Evolutionary conservation across 2,113 vertebrate genomes (phyloP), one percentile per base, ranked within the genome.

Genomic region (Serilophus lunatus): DNA sequence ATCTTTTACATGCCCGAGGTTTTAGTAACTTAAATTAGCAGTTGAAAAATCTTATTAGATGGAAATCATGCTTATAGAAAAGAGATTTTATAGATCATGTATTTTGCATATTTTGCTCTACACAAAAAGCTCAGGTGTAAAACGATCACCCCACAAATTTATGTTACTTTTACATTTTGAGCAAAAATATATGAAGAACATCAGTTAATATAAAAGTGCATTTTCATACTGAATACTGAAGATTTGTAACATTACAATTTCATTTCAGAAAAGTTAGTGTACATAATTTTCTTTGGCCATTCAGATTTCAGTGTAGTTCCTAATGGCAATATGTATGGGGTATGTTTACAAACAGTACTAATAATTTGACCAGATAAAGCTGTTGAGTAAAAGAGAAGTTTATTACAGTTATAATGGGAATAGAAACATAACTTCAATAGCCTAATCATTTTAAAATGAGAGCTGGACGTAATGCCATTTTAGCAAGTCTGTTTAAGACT

Each of bases 201-300:
- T 40, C 38, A 84, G 23, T 61, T 92, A 80, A 64, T 92, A 74
- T 90, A 25, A 5, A 15, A 85, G 10, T 50, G 31, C 22, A 38
- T 94, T 91, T 91, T 79, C 51, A 35, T 49, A 35, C 16, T 70
- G 74, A 89, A 84, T 68, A 89, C 70, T 87, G 80, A 86, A 93
- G 79, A 94, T 96, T 93, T 11, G 3, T 38, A 76, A 59, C 3
- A 24, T 78, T 91, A 44, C 35, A 56, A 69, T 92, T 95, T 90
- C 13, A 82, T 90, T 95, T 90, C 50, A 29, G 4, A 84, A 53
- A 94, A 85, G 40, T 51, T 88, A 70, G 38, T 20, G 26, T 44
- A 35, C 2, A 6, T 40, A 51, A 2, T 24, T 33, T 92, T 92
- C 60, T 86, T 89, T 70, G 90, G 57, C 33, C 49, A 24, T 64